phyloP scores from a whole-genome alignment of 1,140 invertebrate species.

The Sinella curviseta region DNA sequence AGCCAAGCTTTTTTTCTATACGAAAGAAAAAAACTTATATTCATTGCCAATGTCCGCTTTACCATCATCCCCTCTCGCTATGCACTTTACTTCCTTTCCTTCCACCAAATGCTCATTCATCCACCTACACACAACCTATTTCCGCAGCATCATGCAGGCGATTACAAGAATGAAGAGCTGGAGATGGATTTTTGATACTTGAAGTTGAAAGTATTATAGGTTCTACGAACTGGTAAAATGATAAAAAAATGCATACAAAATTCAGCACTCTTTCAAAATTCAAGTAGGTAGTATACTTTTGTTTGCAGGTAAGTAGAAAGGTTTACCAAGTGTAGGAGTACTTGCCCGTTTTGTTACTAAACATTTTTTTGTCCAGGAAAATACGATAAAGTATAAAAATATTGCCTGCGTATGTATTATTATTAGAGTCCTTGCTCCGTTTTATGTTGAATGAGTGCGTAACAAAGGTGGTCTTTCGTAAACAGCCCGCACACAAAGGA shows the following conservation, averaged over 20 bases:
- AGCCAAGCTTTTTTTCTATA: background rate
- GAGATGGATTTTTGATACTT: background rate
- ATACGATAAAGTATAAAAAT: too few species aligned
- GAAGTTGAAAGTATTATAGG: too few species aligned
- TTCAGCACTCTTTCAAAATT: background rate
- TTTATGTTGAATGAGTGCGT: too few species aligned
- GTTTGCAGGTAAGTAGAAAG: constrained; percentile 5
- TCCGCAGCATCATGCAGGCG: background rate
- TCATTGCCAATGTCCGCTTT: background rate
- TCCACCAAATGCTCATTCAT: too few species aligned
- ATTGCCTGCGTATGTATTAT: too few species aligned
- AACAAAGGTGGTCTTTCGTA: too few species aligned
- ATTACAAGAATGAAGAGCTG: background rate
- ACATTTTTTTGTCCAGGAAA: too few species aligned
- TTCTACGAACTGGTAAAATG: constrained; percentile 9
- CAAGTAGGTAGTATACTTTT: background rate
- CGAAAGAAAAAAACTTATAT: background rate
- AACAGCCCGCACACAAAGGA: too few species aligned
- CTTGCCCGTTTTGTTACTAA: background rate
- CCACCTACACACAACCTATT: too few species aligned
- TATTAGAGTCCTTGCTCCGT: too few species aligned
- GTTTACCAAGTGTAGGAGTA: constrained; percentile 4
- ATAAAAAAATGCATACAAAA: background rate
- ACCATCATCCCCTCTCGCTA: background rate
- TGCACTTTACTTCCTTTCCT: too few species aligned